Percentiles rank a stretch among this genome's conserved stretches.
Conservation (phyloP, 2,797 vertebrate species). For the Neoniphon sammara region DNA sequence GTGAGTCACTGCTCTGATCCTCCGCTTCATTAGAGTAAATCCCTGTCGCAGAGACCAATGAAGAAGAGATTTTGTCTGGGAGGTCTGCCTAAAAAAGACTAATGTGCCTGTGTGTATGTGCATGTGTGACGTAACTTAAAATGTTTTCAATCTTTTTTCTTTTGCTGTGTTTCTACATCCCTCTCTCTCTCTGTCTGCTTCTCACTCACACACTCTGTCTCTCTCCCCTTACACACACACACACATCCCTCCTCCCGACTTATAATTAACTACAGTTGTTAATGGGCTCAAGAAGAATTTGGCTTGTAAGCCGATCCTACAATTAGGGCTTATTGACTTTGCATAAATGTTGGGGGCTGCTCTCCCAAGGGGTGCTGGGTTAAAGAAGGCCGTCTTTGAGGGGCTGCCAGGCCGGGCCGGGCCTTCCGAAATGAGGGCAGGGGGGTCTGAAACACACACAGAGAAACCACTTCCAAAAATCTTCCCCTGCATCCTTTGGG, state of each 20-base stretch:
- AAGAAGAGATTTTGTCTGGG: constrained; percentile 73
- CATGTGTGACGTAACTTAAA: constrained; percentile 57
- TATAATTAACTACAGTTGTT: constrained; percentile 83
- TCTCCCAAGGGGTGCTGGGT: constrained; percentile 71
- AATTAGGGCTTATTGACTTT: constrained; percentile 87
- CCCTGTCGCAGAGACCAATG: constrained; percentile 68
- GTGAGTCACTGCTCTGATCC: constrained; percentile 71
- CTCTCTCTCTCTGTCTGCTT: constrained; percentile 37
- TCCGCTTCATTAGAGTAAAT: constrained; percentile 75
- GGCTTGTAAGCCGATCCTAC: constrained; percentile 82
- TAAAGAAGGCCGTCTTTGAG: constrained; percentile 80
- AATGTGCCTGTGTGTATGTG: constrained; percentile 31
- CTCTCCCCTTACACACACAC: constrained; percentile 30
- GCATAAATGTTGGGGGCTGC: constrained; percentile 81
- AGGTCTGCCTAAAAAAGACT: constrained; percentile 61
- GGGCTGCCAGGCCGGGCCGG: constrained; percentile 68
- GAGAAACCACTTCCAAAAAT: constrained; percentile 56
- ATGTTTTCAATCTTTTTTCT: constrained; percentile 44
- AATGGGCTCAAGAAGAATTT: constrained; percentile 84
- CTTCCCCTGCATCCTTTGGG: constrained; percentile 58
- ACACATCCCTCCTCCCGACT: constrained; percentile 31
- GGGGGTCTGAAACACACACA: constrained; percentile 59
- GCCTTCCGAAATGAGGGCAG: constrained; percentile 68
- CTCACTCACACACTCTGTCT: constrained; percentile 52
- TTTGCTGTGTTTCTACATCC: constrained; percentile 37